Evolutionary conservation across 2,797 vertebrate species (phyloP), one percentile per base, ranked within the genome.

Genomic region (Gambusia yucatana): DNA sequence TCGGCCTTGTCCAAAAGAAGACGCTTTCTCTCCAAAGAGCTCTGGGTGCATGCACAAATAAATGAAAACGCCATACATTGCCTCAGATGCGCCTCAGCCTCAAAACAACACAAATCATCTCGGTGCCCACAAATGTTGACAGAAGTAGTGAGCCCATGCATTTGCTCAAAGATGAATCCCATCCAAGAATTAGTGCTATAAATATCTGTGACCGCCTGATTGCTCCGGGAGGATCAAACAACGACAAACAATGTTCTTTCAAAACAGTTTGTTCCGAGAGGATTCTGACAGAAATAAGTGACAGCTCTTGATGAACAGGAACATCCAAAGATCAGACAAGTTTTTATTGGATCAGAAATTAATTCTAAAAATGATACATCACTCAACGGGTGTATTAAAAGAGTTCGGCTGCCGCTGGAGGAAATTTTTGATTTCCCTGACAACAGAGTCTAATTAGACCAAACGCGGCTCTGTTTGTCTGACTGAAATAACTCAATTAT

Each of bases 401-500:
- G 86, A 87, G 4, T 83, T 90, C 90, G 84, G 88, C 89, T 91
- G 70, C 77, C 57, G 85, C 88, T 89, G 89, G 83, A 90, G 91
- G 90, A 93, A 57, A 92, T 86, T 93, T 81, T 84, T 91, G 87
- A 86, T 92, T 93, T 92, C 81, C 75, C 88, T 89, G 93, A 92
- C 93, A 94, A 92, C 83, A 25, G 84, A 88, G 91, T 89, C 89
- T 94, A 92, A 92, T 94, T 92, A 91, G 91, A 92, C 89, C 89
- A 93, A 94, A 95, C 92, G 89, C 79, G 84, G 88, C 86, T 93
- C 88, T 88, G 90, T 91, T 93, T 93, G 89, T 94, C 81, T 93
- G 92, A 94, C 94, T 94, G 92, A 94, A 94, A 95, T 95, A 94
- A 96, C 94, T 95, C 93, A 95, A 94, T 96, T 96, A 95, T 87